phyloP scores from a whole-genome alignment of 2,113 vertebrate species.

The Eurystomus gularis region DNA sequence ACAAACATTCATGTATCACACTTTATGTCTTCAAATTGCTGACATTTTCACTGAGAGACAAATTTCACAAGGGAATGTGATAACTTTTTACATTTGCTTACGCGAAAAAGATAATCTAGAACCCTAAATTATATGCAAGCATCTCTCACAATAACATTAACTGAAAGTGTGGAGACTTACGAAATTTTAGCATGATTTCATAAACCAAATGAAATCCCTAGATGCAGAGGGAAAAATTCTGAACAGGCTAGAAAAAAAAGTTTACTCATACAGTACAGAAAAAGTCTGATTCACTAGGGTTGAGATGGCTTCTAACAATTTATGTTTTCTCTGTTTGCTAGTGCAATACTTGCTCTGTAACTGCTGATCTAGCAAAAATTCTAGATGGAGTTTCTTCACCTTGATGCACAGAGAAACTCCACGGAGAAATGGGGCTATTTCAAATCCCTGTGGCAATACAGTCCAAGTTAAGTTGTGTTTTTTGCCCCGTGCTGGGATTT shows the following conservation, averaged over 20 bases:
- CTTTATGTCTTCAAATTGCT: not conserved
- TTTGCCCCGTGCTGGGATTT: no score
- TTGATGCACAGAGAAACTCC: no score
- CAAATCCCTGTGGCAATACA: no score
- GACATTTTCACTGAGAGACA: not conserved
- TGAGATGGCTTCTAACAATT: not conserved
- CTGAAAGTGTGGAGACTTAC: not conserved
- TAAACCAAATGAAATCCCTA: not conserved
- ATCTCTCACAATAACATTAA: not conserved
- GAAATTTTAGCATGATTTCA: not conserved
- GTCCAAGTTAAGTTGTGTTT: no score
- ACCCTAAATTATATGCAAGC: not conserved
- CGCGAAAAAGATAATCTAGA: not conserved
- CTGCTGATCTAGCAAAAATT: not conserved
- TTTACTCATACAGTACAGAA: not conserved
- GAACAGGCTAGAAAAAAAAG: no score
- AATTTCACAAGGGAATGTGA: not conserved
- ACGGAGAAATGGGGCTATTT: no score
- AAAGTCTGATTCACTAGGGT: not conserved
- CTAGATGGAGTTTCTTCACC: not conserved
- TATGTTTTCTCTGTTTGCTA: not conserved
- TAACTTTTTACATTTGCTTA: not conserved
- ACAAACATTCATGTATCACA: no score
- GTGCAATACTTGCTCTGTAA: slow-evolving; percentile 6
- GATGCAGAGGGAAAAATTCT: no score